phyloP scores from a whole-genome alignment of 2,888 invertebrate species.

The Cyaniris semiargus region DNA sequence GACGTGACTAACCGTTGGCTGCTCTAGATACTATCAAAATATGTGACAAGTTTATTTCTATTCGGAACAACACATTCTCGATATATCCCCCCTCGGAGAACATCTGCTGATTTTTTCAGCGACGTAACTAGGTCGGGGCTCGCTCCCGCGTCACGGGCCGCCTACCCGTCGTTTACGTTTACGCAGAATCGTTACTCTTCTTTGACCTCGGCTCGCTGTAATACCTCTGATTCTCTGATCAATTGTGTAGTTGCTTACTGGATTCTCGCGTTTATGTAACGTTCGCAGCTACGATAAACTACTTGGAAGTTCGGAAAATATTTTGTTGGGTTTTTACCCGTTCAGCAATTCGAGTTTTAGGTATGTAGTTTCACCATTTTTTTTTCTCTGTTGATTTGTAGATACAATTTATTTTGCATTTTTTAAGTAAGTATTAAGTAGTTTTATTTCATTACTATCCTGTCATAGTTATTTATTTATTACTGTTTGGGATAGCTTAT shows the following conservation, averaged over 20 bases:
- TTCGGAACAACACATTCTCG: constrained; percentile 78
- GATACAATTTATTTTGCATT: background rate
- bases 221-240: constrained; percentile 29
- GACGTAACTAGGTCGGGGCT: constrained; percentile 80
- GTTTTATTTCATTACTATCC: background rate
- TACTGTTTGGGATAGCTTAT: no score
- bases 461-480: no score
- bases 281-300: background rate
- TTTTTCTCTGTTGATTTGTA: background rate
- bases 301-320: background rate
- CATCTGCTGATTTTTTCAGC: constrained; percentile 78
- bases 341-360: background rate
- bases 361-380: background rate
- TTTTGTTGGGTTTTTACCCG: background rate
- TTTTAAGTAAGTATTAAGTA: background rate
- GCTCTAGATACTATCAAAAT: constrained; percentile 81
- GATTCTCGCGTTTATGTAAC: constrained; percentile 1
- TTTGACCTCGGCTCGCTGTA: constrained; percentile 49
- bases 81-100: constrained; percentile 73
- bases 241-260: constrained; percentile 23
- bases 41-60: constrained; percentile 81
- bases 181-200: constrained; percentile 67
- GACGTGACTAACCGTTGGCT: constrained; percentile 75
- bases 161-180: constrained; percentile 64
- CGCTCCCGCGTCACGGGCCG: constrained; percentile 69